phyloP scores from a whole-genome alignment of 2,888 invertebrate genomes.

The Zaprionus obscuricornis region DNA sequence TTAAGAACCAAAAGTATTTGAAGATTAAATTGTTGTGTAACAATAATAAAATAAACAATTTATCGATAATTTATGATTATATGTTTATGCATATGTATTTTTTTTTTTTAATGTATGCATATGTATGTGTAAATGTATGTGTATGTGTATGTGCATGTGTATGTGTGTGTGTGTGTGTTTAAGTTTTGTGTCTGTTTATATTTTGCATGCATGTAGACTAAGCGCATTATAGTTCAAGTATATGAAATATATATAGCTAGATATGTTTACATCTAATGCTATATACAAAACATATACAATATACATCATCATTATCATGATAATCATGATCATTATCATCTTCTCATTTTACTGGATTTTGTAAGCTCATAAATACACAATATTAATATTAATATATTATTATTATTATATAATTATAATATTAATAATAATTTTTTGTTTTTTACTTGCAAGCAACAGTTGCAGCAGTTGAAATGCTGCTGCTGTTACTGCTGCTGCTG shows the following conservation, averaged over 20 bases:
- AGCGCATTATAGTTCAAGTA: slow-evolving; percentile 24
- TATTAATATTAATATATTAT: slow-evolving; percentile 44
- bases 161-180: no score
- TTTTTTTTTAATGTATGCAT: no score
- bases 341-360: slow-evolving; percentile 23
- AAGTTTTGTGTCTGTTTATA: neutral
- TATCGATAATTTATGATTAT: no score
- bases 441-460: neutral
- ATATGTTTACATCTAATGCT: slow-evolving; percentile 45
- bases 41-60: no score
- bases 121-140: no score
- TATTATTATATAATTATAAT: slow-evolving; percentile 32
- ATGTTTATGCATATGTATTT: no score
- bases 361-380: slow-evolving; percentile 77
- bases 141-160: no score
- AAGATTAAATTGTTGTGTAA: no score
- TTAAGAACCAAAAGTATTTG: no score
- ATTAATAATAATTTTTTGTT: slow-evolving; percentile 37
- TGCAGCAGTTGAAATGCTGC: neutral
- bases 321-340: neutral
- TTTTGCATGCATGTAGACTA: slow-evolving; percentile 26
- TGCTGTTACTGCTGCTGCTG: no score
- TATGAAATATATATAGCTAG: slow-evolving; percentile 50
- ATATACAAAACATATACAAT: slow-evolving; percentile 49
- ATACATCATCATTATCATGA: neutral